Evolutionary conservation across 2,113 vertebrate genomes (phyloP).

Genomic region (Xenopus borealis): DNA sequence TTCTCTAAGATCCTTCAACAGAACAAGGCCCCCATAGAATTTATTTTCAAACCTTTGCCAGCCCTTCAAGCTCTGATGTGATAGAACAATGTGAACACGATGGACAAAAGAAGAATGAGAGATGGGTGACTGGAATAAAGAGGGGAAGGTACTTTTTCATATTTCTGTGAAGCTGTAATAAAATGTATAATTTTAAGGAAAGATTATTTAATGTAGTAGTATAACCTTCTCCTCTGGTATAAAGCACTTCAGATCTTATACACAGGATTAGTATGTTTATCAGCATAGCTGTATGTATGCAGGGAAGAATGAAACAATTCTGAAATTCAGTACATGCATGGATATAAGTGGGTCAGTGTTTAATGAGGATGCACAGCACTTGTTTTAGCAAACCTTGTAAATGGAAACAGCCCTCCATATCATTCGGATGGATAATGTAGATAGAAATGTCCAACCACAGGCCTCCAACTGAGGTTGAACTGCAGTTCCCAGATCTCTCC

Average conservation of each 20-base stretch:
- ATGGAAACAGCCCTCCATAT: no score
- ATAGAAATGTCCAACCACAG: no score
- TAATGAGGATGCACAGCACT: no score
- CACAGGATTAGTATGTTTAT: not conserved
- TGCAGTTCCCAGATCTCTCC: no score
- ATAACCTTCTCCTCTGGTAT: not conserved
- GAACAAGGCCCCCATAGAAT: not conserved
- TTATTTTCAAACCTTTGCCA: not conserved
- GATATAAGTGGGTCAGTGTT: no score
- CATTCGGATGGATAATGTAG: no score
- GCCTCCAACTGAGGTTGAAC: no score
- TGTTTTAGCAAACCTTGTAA: no score
- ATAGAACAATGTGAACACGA: slow-evolving; percentile 13
- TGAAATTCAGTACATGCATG: not conserved
- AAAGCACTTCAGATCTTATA: not conserved
- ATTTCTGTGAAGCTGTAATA: not conserved
- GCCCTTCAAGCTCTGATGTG: not conserved
- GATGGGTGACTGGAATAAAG: not conserved
- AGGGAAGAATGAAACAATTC: not conserved
- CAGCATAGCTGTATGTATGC: no score
- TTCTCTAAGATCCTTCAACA: not conserved
- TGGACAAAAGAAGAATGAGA: not conserved
- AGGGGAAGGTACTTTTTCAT: not conserved
- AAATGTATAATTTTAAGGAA: not conserved
- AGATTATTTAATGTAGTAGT: not conserved